Conservation (phyloP, 2,113 vertebrate species). For the Oncorhynchus clarkii region DNA sequence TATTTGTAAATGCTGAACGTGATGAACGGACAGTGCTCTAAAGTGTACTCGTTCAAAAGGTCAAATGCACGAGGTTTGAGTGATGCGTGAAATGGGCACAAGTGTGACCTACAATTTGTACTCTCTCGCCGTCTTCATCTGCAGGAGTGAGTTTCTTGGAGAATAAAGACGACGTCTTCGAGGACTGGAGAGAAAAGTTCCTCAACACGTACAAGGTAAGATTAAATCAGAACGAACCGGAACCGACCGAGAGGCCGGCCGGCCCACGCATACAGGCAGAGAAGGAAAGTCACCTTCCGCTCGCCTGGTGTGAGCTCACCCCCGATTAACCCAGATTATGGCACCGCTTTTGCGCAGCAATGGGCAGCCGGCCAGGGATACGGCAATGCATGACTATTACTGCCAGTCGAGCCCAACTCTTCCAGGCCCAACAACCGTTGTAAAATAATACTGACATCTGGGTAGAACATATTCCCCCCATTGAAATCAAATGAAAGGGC, state of each 20-base stretch:
- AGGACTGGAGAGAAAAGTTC: slow-evolving; percentile 88
- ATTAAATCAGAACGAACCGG: background rate
- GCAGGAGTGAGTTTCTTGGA: slow-evolving; percentile 88
- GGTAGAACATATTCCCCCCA: too few species aligned
- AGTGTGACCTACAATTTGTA: background rate
- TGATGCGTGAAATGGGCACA: background rate
- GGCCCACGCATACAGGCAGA: background rate
- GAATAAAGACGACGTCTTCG: slow-evolving; percentile 85
- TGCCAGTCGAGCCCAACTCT: slow-evolving; percentile 10
- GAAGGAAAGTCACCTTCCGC: slow-evolving; percentile 47
- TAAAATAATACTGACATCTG: too few species aligned
- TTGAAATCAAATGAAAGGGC: too few species aligned
- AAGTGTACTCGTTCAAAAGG: too few species aligned
- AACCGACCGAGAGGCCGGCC: background rate
- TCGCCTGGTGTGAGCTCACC: slow-evolving; percentile 20
- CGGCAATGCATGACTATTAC: slow-evolving; percentile 20
- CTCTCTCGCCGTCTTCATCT: background rate
- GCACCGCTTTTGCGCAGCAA: slow-evolving; percentile 24
- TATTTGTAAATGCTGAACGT: background rate
- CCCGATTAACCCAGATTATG: slow-evolving; percentile 57
- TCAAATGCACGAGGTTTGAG: background rate
- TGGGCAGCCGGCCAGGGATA: slow-evolving; percentile 12
- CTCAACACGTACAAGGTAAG: slow-evolving; percentile 91
- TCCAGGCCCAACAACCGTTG: too few species aligned
- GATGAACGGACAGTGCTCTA: background rate